Evolutionary conservation across 1,140 invertebrate genomes (phyloP).

Genomic region (Diuraphis noxia): DNA sequence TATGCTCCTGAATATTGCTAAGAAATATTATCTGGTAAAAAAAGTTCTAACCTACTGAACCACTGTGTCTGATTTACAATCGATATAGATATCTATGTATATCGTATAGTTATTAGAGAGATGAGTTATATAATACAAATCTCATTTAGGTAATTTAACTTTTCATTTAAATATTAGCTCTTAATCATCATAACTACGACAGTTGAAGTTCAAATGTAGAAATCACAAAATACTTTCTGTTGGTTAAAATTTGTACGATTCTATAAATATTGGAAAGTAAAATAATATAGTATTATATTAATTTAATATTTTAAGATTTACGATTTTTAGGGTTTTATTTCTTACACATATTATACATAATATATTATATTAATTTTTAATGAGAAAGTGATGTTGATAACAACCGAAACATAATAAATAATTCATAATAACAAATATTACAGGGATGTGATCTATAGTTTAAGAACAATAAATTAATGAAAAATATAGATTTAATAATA

Average conservation of each 20-base stretch:
- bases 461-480: not conserved
- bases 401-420: not conserved
- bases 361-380: not conserved
- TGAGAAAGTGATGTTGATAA: not conserved
- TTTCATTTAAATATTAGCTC: no score
- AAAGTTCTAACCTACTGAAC: not conserved
- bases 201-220: not conserved
- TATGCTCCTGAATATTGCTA: not conserved
- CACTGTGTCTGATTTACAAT: not conserved
- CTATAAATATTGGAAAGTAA: not conserved
- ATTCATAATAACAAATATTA: not conserved
- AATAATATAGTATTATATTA: not conserved
- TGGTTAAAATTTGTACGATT: not conserved
- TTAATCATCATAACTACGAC: not conserved
- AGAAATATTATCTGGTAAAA: not conserved
- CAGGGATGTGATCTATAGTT: not conserved
- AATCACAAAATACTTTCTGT: not conserved
- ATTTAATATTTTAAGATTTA: not conserved
- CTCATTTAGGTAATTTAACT: not conserved
- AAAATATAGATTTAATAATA: not conserved
- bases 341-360: not conserved
- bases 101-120: not conserved
- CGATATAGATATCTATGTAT: not conserved
- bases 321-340: not conserved
- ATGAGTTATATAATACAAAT: not conserved